Conservation (phyloP, 2,888 invertebrate genomes). For the Prenolepis imparis region DNA sequence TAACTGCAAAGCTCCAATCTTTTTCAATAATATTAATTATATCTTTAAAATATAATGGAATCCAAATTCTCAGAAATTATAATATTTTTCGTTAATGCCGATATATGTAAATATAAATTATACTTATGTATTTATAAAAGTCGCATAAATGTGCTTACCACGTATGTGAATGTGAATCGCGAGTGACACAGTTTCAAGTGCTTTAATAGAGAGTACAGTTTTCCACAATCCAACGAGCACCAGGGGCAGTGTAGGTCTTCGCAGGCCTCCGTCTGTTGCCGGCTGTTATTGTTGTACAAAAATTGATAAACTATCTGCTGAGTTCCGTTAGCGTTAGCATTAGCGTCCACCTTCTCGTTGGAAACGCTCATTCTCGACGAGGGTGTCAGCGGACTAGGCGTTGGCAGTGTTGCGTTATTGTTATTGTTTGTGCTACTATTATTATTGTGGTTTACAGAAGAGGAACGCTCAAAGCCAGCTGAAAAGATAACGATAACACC, state of each 20-base stretch:
- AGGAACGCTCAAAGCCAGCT: constrained; percentile 81
- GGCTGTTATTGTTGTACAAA: constrained; percentile 96
- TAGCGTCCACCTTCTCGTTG: constrained; percentile 79
- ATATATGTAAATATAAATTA: background rate
- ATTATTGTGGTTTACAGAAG: constrained; percentile 83
- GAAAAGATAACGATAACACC: constrained; percentile 50
- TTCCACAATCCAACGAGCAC: constrained; percentile 96
- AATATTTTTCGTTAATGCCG: background rate
- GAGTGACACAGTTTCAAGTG: constrained; percentile 98
- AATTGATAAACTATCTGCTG: constrained; percentile 98
- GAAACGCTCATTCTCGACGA: constrained; percentile 81
- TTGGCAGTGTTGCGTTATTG: constrained; percentile 83
- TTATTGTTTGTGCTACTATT: constrained; percentile 81
- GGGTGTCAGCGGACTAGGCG: constrained; percentile 82
- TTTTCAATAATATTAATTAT: background rate
- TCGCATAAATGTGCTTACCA: constrained; percentile 88
- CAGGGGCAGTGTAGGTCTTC: constrained; percentile 98
- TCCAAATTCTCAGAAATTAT: background rate
- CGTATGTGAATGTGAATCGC: constrained; percentile 96
- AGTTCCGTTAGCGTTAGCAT: constrained; percentile 82
- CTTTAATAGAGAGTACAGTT: constrained; percentile 95
- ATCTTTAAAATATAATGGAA: background rate
- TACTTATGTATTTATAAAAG: background rate
- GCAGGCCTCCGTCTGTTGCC: constrained; percentile 98
- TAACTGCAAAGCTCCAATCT: background rate